These are phyloP conservation scores for Phania funesta DNA, from an alignment of 2,888 invertebrate species.

Conservation along the genomic window DNA sequence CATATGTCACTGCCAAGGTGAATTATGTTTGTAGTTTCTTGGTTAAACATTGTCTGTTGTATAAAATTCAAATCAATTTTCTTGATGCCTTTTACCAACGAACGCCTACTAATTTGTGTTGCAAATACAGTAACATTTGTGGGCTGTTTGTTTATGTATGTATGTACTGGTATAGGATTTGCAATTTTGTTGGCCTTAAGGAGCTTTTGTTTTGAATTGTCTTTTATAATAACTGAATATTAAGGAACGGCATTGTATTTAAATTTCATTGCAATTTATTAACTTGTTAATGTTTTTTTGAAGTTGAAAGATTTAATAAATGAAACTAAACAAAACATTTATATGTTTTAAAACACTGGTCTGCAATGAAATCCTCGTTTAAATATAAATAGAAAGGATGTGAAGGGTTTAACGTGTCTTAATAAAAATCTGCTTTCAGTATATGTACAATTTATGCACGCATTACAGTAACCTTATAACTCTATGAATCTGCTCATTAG, in stretches of 20 bases:
- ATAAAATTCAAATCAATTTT: constrained; percentile 45
- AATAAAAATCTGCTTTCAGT: too few species aligned
- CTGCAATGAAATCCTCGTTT: too few species aligned
- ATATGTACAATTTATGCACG: too few species aligned
- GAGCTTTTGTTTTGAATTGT: constrained; percentile 25
- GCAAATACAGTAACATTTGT: constrained; percentile 12
- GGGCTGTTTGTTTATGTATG: constrained; percentile 16
- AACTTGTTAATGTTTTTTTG: too few species aligned
- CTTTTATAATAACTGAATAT: constrained; percentile 28
- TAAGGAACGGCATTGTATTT: neutral
- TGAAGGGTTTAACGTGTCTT: too few species aligned
- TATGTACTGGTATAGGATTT: neutral
- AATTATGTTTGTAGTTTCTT: constrained; percentile 44
- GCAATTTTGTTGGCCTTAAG: constrained; percentile 41
- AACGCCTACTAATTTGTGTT: constrained; percentile 57
- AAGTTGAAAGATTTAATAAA: too few species aligned
- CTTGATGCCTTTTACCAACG: constrained; percentile 37
- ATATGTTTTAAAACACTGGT: too few species aligned
- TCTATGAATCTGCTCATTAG: too few species aligned
- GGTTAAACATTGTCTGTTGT: constrained; percentile 9
- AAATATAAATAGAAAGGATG: too few species aligned
- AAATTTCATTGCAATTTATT: constrained; percentile 3
- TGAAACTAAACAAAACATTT: too few species aligned
- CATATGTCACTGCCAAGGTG: constrained; percentile 66
- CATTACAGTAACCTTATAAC: too few species aligned